Percentiles rank a stretch among this genome's conserved stretches.
Evolutionary conservation across 2,888 invertebrate species (phyloP).

Genomic region (Sphinx pinastri): DNA sequence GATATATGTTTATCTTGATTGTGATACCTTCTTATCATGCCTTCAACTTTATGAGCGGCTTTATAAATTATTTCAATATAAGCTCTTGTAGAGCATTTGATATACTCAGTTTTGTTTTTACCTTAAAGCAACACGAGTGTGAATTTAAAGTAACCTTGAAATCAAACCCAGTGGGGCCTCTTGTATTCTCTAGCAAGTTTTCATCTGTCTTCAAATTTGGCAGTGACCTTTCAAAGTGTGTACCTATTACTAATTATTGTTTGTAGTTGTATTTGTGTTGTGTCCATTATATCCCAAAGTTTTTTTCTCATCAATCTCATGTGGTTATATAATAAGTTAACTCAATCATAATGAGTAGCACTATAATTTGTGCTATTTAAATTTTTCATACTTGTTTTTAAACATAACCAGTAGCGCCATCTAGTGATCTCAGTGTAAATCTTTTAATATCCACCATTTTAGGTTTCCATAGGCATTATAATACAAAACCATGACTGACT

Average conservation of each 20-base stretch:
- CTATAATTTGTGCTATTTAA: neutral
- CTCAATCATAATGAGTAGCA: neutral
- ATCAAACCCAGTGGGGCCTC: constrained; percentile 40
- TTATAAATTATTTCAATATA: neutral
- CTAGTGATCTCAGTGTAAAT: neutral
- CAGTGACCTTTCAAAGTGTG: constrained; percentile 19
- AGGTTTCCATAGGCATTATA: neutral
- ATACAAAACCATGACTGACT: neutral
- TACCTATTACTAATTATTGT: neutral
- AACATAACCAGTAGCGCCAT: constrained; percentile 20
- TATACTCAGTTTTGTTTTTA: neutral
- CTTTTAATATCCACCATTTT: neutral
- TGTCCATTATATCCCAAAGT: neutral
- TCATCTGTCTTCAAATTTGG: constrained; percentile 24
- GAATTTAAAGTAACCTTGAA: neutral
- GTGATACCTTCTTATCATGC: constrained; percentile 16
- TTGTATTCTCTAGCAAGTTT: constrained; percentile 28
- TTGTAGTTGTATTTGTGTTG: neutral
- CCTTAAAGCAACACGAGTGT: neutral
- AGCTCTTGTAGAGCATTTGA: neutral
- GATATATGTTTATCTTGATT: neutral
- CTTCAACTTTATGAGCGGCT: neutral
- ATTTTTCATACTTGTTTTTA: neutral
- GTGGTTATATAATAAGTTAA: neutral
- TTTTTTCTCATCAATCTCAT: neutral